Evolutionary conservation across 2,113 vertebrate species (phyloP).

Genomic region (Pionites leucogaster): DNA sequence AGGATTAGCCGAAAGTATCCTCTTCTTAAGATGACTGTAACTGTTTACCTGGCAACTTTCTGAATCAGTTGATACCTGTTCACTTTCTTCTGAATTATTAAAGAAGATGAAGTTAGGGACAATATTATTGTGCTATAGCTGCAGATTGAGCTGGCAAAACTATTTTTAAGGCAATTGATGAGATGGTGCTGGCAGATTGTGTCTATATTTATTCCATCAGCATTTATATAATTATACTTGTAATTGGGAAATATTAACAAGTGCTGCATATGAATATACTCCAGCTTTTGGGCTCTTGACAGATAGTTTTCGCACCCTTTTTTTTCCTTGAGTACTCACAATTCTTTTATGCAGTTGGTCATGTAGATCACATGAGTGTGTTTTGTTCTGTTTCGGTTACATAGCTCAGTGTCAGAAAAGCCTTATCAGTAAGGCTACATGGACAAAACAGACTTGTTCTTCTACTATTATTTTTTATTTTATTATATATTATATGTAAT

Average conservation of each 20-base stretch:
- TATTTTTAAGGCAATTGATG: background rate
- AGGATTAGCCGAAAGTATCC: background rate
- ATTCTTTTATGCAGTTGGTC: background rate
- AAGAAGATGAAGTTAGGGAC: background rate
- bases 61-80: background rate
- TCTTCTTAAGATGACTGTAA: background rate
- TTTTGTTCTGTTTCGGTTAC: background rate
- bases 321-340: background rate
- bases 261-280: background rate
- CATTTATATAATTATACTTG: background rate
- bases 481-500: background rate
- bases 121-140: background rate
- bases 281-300: background rate
- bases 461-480: background rate
- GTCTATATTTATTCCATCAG: background rate
- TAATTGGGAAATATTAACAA: background rate
- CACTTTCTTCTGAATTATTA: background rate
- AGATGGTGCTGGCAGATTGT: background rate
- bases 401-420: background rate
- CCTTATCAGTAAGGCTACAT: background rate
- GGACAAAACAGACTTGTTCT: background rate
- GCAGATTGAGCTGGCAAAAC: background rate
- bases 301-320: background rate
- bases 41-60: background rate
- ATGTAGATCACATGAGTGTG: background rate